These are phyloP conservation scores for Temnopleurus reevesii DNA, from an alignment of 53 echinoderm and acorn worm genomes.

Conservation along the genomic window DNA sequence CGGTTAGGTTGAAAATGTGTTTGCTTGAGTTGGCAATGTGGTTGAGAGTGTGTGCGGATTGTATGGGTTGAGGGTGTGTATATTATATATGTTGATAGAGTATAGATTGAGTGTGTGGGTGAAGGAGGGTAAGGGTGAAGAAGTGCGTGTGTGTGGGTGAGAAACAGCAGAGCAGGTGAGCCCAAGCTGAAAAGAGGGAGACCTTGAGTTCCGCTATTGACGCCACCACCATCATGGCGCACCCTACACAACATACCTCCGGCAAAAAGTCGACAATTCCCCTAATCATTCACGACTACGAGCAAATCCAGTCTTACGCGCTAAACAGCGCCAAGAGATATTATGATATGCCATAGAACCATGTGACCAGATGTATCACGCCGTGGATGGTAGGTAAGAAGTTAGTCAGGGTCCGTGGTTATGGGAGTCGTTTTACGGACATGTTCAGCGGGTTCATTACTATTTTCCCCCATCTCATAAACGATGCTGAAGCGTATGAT, in stretches of 20 bases:
- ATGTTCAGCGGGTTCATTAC: not conserved
- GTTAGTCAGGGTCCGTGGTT: not conserved
- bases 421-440: conserved; percentile 39
- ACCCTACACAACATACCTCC: not conserved
- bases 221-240: not conserved
- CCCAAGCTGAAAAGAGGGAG: not conserved
- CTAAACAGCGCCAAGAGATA: not conserved
- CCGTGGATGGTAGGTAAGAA: not conserved
- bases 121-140: not conserved
- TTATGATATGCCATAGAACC: conserved; percentile 37
- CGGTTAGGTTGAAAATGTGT: not conserved
- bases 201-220: conserved; percentile 33
- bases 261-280: conserved; percentile 24
- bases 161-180: not conserved
- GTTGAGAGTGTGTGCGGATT: not conserved
- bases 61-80: conserved; percentile 4
- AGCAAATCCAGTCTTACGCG: conserved; percentile 35
- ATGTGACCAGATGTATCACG: conserved; percentile 32
- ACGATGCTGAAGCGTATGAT: not conserved
- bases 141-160: not conserved
- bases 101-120: not conserved
- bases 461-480: not conserved
- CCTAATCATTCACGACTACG: not conserved
- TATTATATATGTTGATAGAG: too few species aligned
- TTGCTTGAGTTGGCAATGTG: not conserved